These are phyloP conservation scores for Yponomeuta malinellus DNA, from an alignment of 2,888 invertebrate genomes.

Conservation along the genomic window DNA sequence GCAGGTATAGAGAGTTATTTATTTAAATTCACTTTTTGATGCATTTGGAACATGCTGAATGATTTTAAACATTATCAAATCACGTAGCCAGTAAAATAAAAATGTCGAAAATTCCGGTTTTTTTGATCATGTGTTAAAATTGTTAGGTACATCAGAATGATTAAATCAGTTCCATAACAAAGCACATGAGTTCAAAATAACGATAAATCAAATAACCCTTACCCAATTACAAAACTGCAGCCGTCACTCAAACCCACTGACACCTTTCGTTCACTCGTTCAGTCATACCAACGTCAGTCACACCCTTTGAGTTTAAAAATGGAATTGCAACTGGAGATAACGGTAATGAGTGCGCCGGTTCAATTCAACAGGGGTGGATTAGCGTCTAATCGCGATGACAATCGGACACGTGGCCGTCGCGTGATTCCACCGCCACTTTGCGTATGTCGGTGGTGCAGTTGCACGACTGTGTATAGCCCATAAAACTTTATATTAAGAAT, in stretches of 20 bases:
- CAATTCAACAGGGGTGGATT: slow-evolving; percentile 50
- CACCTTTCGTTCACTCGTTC: slow-evolving; percentile 23
- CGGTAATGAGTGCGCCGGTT: slow-evolving; percentile 58
- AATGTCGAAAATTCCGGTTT: too few relatives aligned
- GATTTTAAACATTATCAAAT: too few relatives aligned
- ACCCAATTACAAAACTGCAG: slow-evolving; percentile 1
- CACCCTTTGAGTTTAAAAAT: slow-evolving; percentile 24
- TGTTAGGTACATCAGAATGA: background rate
- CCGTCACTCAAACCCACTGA: slow-evolving; percentile 17
- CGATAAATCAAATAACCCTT: background rate
- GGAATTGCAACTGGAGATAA: slow-evolving; percentile 64
- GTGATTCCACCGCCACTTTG: background rate
- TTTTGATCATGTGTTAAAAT: too few relatives aligned
- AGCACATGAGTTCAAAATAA: background rate
- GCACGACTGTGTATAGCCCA: background rate
- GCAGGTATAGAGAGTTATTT: too few relatives aligned
- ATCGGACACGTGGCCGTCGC: slow-evolving; percentile 46
- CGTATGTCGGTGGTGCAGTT: background rate
- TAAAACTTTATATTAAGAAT: too few relatives aligned
- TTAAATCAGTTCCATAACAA: background rate
- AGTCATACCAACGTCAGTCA: slow-evolving; percentile 25
- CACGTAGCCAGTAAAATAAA: too few relatives aligned
- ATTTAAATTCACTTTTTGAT: too few relatives aligned
- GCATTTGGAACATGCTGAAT: too few relatives aligned
- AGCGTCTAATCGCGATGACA: slow-evolving; percentile 70